A percentile compares a stretch with the other conserved stretches of the same genome.
Evolutionary conservation across 1,140 invertebrate species (phyloP).

Genomic region (Rhopalosiphum maidis): DNA sequence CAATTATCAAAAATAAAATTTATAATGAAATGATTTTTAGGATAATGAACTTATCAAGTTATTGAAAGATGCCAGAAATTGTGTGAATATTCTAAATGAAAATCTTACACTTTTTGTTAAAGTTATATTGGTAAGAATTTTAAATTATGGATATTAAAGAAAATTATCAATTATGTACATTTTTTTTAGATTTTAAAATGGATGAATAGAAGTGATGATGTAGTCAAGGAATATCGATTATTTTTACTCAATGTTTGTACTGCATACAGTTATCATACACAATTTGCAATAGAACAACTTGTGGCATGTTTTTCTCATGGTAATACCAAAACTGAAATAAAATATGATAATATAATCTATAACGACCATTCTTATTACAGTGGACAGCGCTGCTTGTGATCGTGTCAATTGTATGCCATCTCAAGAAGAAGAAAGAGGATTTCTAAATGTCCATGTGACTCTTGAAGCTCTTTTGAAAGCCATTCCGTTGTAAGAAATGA

Average conservation of each 20-base stretch:
- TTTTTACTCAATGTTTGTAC: conserved; percentile 72
- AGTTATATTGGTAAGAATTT: conserved; percentile 65
- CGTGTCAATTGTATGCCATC: conserved; percentile 64
- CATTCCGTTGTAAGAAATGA: conserved; percentile 70
- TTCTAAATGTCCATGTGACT: conserved; percentile 68
- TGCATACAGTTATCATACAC: conserved; percentile 70
- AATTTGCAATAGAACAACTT: conserved; percentile 68
- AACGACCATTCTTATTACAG: neutral
- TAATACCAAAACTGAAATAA: conserved; percentile 60
- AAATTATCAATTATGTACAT: conserved; percentile 58
- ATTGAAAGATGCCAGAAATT: conserved; percentile 66
- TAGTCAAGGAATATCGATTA: conserved; percentile 67
- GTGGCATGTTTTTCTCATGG: conserved; percentile 67
- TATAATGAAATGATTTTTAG: conserved; percentile 62
- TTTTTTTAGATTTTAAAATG: conserved; percentile 64
- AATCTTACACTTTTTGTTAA: conserved; percentile 68
- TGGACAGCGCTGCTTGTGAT: conserved; percentile 58
- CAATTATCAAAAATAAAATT: neutral
- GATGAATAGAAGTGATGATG: conserved; percentile 64
- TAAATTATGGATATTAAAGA: neutral
- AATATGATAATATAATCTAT: neutral
- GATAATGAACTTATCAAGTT: conserved; percentile 68
- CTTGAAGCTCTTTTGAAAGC: conserved; percentile 67
- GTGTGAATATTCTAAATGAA: conserved; percentile 68
- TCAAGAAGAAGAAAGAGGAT: conserved; percentile 64